Evolutionary conservation across 2,113 vertebrate genomes (phyloP), one percentile per base, ranked within the genome.

Genomic region (Otolemur garnettii): DNA sequence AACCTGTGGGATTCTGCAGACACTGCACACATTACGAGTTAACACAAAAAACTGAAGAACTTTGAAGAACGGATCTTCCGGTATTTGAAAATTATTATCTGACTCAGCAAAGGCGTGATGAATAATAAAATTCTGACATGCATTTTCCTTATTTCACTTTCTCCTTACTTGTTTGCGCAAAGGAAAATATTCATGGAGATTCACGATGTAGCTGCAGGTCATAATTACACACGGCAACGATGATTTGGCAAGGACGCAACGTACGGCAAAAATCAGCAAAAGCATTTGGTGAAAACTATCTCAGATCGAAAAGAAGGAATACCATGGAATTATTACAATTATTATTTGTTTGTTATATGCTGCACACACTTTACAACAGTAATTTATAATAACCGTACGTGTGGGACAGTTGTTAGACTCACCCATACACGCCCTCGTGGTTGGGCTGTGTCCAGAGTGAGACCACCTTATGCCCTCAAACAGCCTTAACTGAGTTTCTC

Each of bases 211-310:
- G 21, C 6, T 18, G 7, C 12, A 35, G 12, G n/a, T 15, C 11
- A 21, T 38, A 28, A 4, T 33, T 22, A 50, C 1, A 57, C 10
- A 14, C n/a, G 14, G 13, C 24, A 62, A 28, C 33, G 7, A 50
- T 0, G 5, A 26, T 10, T 77, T 50, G 38, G 24, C 21, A 38
- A 21, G 45, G 10, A 5, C 0, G 1, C 42, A 10, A 50, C 2
- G 8, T 2, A 13, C 1, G 11, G 53, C 15, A 78, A 68, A 77
- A 60, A 35, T 57, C 50, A 24, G 30, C 59, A 5, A 30, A 55
- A 81, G 77, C 75, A 53, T 45, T 35, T 12, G n/a, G 69, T 18
- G 33, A 42, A 42, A 45, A 50, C 35, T 35, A 24, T 45, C 24
- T 74, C 18, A 17, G 24, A 35, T n/a, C 74, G 22, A 64, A 11